phyloP scores from a whole-genome alignment of 2,797 vertebrate species.

The Linurgus olivaceus region DNA sequence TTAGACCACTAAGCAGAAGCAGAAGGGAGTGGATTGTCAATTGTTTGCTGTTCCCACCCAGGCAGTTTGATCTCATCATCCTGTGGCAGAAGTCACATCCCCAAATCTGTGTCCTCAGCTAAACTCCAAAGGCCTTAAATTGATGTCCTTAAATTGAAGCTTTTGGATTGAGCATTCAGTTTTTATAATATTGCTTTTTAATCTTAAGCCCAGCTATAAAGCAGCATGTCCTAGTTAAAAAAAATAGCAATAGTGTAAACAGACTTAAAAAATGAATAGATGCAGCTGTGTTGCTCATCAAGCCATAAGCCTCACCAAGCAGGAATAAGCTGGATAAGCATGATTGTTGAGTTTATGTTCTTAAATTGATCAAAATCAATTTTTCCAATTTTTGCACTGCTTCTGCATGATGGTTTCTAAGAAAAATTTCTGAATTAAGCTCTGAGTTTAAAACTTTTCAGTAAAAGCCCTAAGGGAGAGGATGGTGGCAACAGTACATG shows the following conservation, averaged over 20 bases:
- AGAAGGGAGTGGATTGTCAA: slow-evolving; percentile 21
- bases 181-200: not conserved
- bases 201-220: not conserved
- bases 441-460: not conserved
- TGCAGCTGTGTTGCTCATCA: not conserved
- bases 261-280: not conserved
- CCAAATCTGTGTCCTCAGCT: not conserved
- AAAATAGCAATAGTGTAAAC: not conserved
- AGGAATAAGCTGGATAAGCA: not conserved
- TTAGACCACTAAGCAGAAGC: slow-evolving; percentile 1
- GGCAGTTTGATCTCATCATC: slow-evolving; percentile 6
- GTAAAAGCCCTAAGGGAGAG: not conserved
- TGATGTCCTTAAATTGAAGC: not conserved
- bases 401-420: not conserved
- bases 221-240: not conserved
- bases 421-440: not conserved
- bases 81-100: not conserved
- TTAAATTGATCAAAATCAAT: not conserved
- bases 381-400: not conserved
- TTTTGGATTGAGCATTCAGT: not conserved
- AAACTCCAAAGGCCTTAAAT: not conserved
- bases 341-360: not conserved
- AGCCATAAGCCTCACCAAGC: not conserved
- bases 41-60: slow-evolving; percentile 13
- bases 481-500: accelerated